Conservation (phyloP, 2,888 invertebrate species). For the Osedax fenrisi region DNA sequence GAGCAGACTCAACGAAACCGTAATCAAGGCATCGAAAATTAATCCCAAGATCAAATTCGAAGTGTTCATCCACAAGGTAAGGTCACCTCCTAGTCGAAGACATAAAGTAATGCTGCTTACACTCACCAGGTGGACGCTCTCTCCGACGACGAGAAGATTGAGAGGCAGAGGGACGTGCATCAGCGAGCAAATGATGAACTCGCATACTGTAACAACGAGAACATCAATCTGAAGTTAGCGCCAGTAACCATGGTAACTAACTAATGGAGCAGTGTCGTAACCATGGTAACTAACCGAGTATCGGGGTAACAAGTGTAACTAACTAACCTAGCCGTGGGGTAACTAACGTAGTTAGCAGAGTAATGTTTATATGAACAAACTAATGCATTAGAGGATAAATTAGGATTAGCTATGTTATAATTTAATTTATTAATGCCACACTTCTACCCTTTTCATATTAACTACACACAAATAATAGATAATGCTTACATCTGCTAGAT, state of each 20-base stretch:
- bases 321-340: too few species aligned
- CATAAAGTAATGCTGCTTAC: too few species aligned
- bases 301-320: too few species aligned
- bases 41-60: conserved; percentile 93
- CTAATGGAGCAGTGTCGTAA: neutral
- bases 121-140: conserved; percentile 95
- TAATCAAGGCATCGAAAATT: conserved; percentile 83
- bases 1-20: conserved; percentile 77
- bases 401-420: too few species aligned
- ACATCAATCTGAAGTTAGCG: conserved; percentile 45
- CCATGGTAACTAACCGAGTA: neutral
- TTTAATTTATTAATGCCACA: too few species aligned
- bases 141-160: conserved; percentile 96
- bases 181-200: conserved; percentile 89
- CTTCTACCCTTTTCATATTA: too few species aligned
- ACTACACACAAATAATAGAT: too few species aligned
- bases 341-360: too few species aligned
- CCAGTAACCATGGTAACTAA: neutral
- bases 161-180: conserved; percentile 93
- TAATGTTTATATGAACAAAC: too few species aligned
- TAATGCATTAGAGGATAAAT: too few species aligned
- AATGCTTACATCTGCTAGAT: too few species aligned
- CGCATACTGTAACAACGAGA: conserved; percentile 63
- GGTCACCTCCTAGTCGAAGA: too few species aligned
- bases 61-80: conserved; percentile 82